Conservation (phyloP, 2,113 vertebrate genomes). For the Daphoenositta chrysoptera region DNA sequence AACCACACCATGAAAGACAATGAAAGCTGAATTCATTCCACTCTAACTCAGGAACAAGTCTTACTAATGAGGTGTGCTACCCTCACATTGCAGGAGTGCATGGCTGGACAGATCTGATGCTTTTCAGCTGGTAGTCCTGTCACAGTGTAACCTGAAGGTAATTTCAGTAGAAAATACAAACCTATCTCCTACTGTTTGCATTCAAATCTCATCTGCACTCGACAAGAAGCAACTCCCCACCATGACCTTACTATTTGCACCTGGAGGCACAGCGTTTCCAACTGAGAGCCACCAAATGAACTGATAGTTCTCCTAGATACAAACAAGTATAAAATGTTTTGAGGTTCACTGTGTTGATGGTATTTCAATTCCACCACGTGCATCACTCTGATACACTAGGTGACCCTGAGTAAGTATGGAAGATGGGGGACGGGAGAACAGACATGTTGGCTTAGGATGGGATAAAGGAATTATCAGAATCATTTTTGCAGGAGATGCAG, state of each 20-base stretch:
- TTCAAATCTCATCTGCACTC: conserved; percentile 35
- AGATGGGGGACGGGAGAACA: neutral
- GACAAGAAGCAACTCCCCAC: conserved; percentile 4
- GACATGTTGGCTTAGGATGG: neutral
- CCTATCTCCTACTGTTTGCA: neutral
- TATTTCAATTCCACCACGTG: neutral
- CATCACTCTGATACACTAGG: neutral
- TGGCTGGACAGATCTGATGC: neutral
- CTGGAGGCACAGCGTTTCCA: neutral
- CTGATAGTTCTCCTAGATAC: neutral
- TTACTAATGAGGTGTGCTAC: neutral
- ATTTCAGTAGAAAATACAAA: conserved; percentile 51
- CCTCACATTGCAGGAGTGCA: neutral
- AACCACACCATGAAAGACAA: neutral
- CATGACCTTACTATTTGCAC: conserved; percentile 31
- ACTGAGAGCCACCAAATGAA: conserved; percentile 9
- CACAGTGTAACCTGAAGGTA: conserved; percentile 22
- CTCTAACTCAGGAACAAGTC: neutral
- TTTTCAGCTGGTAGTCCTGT: conserved; percentile 3
- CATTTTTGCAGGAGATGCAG: neutral
- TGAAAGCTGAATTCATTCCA: neutral
- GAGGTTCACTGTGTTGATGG: neutral
- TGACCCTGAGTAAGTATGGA: neutral
- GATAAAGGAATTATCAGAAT: neutral
- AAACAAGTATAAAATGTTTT: conserved; percentile 7